These are phyloP conservation scores for Caenorhabditis briggsae DNA, from an alignment of 1,140 invertebrate genomes.

Conservation along the genomic window DNA sequence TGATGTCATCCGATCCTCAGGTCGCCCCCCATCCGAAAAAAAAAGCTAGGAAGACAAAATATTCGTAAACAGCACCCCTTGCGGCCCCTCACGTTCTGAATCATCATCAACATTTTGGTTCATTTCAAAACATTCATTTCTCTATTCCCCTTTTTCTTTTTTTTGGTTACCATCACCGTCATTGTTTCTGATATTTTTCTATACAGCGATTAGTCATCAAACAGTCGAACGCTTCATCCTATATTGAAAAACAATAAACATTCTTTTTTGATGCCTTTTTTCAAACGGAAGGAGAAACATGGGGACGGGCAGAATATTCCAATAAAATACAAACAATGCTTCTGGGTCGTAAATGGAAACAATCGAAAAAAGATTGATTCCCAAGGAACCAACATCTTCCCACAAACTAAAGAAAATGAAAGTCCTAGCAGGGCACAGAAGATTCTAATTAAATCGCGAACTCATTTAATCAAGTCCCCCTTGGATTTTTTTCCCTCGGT, in stretches of 20 bases:
- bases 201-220: conserved; percentile 52
- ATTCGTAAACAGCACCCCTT: conserved; percentile 41
- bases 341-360: background rate
- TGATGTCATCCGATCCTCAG: background rate
- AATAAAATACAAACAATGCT: background rate
- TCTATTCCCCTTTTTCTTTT: background rate
- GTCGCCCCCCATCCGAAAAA: background rate
- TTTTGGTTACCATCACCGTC: background rate
- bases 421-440: background rate
- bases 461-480: conserved; percentile 42
- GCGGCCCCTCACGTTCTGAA: conserved; percentile 14
- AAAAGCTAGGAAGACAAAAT: background rate
- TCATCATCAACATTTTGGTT: conserved; percentile 33
- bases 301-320: background rate
- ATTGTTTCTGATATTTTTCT: conserved; percentile 48
- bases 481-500: background rate
- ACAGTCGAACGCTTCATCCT: conserved; percentile 28
- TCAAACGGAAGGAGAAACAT: conserved; percentile 5
- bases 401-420: background rate
- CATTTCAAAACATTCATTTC: conserved; percentile 33
- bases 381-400: background rate
- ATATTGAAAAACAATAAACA: conserved; percentile 15
- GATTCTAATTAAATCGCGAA: conserved; percentile 40
- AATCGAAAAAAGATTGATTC: background rate
- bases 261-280: background rate